Base-by-base conservation (phyloP, 2,113 vertebrate species). In the Hippotragus niger region DNA sequence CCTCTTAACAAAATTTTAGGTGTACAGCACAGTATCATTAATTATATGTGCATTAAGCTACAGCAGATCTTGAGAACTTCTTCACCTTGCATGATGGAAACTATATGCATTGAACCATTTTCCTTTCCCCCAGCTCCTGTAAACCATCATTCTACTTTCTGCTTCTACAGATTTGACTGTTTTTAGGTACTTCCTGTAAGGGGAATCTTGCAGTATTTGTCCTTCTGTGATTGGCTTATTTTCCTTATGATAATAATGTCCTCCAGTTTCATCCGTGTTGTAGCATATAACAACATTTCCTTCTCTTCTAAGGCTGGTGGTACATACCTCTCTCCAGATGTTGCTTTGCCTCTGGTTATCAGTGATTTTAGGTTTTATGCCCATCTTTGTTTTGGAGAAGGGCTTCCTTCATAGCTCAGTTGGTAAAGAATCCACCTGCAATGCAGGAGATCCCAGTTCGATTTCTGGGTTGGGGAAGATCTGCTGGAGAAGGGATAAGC, bases 361-460 rank as follows among this genome's bases (percentile, higher is more conserved):
- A 58, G 43, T 53, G 62, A 84, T 31, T 88, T 88, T 21, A 64
- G 31, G 31, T 50, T 29, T 19, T 16, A 19, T 13, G 74, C 29
- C n/a, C 36, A 6, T 23, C 78, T 67, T 89, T 33, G 43, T 36
- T 55, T 40, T 40, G 53, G 43, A 90, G 60, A 52, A 40, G 11
- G 36, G 67, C 67, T 74, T 74, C 67, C 21, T 21, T 74, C 10
- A 74, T 25, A 25, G 36, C 36, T 74, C 5, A 40, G 67, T 23
- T 40, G 11, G 67, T 40, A 25, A 74, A 74, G 67, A 40, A 74
- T 74, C 67, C 11, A 40, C 67, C 67, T 25, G 67, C 67, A 74
- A 74, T 74, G 21, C n/a, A 71, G 67, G n/a, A 71, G 67, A 71
- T 10, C 67, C 67, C 0, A 0, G n/a, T 40, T 71, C 0, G 19